A percentile compares a stretch with the other conserved stretches of the same genome.
These are phyloP conservation scores for Endotricha flammealis DNA, from an alignment of 2,888 invertebrate species.

Conservation along the genomic window DNA sequence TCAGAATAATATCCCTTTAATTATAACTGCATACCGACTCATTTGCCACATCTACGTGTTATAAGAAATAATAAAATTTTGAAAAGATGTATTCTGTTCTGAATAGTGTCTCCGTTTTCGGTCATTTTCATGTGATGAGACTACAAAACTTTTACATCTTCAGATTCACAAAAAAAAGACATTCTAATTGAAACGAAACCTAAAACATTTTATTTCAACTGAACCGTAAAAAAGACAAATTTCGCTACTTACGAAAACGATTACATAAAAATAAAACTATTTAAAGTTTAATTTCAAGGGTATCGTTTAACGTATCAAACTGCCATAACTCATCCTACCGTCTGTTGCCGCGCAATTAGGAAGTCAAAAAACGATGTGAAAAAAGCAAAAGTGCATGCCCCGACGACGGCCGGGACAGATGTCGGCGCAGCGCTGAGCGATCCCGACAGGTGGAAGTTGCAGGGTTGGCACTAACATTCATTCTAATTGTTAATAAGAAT, in stretches of 20 bases:
- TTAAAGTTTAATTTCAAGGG: constrained; percentile 6
- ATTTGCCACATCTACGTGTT: too few species aligned
- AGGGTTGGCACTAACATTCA: constrained; percentile 56
- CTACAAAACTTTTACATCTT: too few species aligned
- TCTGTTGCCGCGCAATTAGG: constrained; percentile 53
- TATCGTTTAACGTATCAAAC: constrained; percentile 33
- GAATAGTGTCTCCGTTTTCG: too few species aligned
- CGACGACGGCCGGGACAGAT: constrained; percentile 56
- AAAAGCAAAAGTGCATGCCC: constrained; percentile 51
- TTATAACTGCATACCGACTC: too few species aligned
- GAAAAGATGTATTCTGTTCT: too few species aligned
- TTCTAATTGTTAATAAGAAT: too few species aligned
- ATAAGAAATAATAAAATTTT: too few species aligned
- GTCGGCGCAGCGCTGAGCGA: constrained; percentile 63
- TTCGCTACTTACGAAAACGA: background rate
- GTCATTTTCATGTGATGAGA: too few species aligned
- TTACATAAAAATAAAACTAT: background rate
- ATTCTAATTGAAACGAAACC: too few species aligned
- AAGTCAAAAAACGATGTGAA: constrained; percentile 33
- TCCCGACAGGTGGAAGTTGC: constrained; percentile 58
- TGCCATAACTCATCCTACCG: constrained; percentile 36
- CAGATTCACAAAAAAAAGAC: too few species aligned
- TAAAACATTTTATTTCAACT: too few species aligned
- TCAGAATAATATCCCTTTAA: too few species aligned
- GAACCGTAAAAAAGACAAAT: background rate